These are phyloP conservation scores for Pheosia gnoma DNA, from an alignment of 2,888 invertebrate genomes.

Conservation along the genomic window DNA sequence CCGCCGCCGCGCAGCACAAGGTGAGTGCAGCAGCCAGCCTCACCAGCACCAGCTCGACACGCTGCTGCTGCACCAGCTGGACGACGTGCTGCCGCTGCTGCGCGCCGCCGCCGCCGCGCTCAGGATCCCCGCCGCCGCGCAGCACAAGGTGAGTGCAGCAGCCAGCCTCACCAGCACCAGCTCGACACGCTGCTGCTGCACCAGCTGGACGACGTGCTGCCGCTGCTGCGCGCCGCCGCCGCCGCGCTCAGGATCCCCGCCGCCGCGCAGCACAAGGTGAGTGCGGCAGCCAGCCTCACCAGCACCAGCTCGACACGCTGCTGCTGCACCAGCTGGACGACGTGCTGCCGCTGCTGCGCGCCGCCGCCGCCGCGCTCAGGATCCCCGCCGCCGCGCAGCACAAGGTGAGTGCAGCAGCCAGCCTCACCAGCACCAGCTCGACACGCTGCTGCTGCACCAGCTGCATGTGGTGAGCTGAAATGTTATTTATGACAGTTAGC, in stretches of 20 bases:
- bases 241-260: slow-evolving; percentile 87
- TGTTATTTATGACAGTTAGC: too few relatives aligned
- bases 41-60: too few relatives aligned
- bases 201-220: slow-evolving; percentile 88
- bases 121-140: slow-evolving; percentile 92
- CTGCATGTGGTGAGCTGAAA: slow-evolving; percentile 70
- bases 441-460: slow-evolving; percentile 87
- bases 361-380: slow-evolving; percentile 91
- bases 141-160: slow-evolving; percentile 86
- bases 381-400: slow-evolving; percentile 92
- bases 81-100: slow-evolving; percentile 88
- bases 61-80: slow-evolving; percentile 88
- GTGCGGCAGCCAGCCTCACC: too few relatives aligned
- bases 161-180: slow-evolving; percentile 94
- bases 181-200: slow-evolving; percentile 88
- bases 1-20: too few relatives aligned
- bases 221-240: too few relatives aligned
- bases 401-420: slow-evolving; percentile 49
- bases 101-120: slow-evolving; percentile 91
- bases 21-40: too few relatives aligned
- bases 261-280: slow-evolving; percentile 89
- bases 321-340: slow-evolving; percentile 94
- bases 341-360: slow-evolving; percentile 87
- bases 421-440: slow-evolving; percentile 59
- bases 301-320: slow-evolving; percentile 89